A percentile compares a stretch with the other conserved stretches of the same genome.
Conservation (phyloP, 2,888 invertebrate genomes). For the Brachycybe producta region DNA sequence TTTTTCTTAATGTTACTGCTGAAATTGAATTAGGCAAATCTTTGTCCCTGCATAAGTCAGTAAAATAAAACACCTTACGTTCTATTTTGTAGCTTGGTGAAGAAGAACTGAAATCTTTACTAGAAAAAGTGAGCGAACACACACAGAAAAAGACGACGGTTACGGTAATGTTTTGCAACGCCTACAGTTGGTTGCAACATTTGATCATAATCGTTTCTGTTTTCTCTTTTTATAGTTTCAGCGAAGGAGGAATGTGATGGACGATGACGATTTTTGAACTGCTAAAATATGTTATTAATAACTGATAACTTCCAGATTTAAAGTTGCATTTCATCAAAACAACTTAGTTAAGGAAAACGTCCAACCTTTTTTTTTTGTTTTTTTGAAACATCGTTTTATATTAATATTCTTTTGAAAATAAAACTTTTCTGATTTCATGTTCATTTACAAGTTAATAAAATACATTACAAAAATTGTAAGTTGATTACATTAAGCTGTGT, state of each 20-base stretch:
- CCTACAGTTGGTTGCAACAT: background rate
- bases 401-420: no score
- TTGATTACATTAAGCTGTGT: no score
- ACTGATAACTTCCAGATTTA: no score
- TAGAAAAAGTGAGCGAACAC: constrained; percentile 76
- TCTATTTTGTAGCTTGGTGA: constrained; percentile 56
- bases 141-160: constrained; percentile 66
- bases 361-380: no score
- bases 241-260: constrained; percentile 70
- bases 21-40: background rate
- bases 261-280: constrained; percentile 47
- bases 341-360: no score
- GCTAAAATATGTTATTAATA: no score
- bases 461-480: no score
- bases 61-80: constrained; percentile 3
- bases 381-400: no score
- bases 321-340: no score
- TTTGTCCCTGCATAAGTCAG: background rate
- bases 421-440: no score
- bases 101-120: constrained; percentile 63
- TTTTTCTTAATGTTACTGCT: no score
- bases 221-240: constrained; percentile 52
- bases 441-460: no score
- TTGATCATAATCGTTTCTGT: constrained; percentile 1
- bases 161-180: constrained; percentile 38